Percentiles rank a stretch among this genome's conserved stretches.
Evolutionary conservation across 1,140 invertebrate species (phyloP).

Genomic region (Drosophila ironensis): DNA sequence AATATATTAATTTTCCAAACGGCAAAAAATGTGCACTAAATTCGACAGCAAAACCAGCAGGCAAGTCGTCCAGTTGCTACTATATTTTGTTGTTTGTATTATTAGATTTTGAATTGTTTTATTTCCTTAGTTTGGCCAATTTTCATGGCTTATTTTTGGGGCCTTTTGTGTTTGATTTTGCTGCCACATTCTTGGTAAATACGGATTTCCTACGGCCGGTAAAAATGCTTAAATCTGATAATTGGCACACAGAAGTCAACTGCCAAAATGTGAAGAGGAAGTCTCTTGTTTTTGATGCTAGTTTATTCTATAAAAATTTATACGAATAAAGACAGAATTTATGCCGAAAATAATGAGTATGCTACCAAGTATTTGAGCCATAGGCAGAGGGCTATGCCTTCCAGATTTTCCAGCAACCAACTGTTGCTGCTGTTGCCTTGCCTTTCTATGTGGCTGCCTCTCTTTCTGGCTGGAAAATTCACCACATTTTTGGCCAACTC

Average conservation of each 20-base stretch:
- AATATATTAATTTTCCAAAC: constrained; percentile 45
- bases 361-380: not conserved
- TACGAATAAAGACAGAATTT: too few relatives aligned
- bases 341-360: not conserved
- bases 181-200: constrained; percentile 4
- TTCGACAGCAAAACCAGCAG: not conserved
- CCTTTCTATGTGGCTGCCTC: not conserved
- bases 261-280: too few relatives aligned
- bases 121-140: not conserved
- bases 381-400: not conserved
- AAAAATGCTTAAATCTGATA: too few relatives aligned
- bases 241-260: too few relatives aligned
- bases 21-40: constrained; percentile 1
- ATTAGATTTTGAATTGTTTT: constrained; percentile 22
- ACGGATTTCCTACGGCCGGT: too few relatives aligned
- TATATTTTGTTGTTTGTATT: constrained; percentile 8
- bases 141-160: not conserved
- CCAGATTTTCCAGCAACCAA: constrained; percentile 53
- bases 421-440: constrained; percentile 40
- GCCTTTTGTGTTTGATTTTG: constrained; percentile 1
- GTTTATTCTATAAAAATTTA: too few relatives aligned
- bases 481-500: constrained; percentile 6
- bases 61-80: too few relatives aligned
- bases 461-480: constrained; percentile 7
- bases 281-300: too few relatives aligned